Conservation (phyloP, 2,797 vertebrate species). For the Parauchenoglanis punctatus region DNA sequence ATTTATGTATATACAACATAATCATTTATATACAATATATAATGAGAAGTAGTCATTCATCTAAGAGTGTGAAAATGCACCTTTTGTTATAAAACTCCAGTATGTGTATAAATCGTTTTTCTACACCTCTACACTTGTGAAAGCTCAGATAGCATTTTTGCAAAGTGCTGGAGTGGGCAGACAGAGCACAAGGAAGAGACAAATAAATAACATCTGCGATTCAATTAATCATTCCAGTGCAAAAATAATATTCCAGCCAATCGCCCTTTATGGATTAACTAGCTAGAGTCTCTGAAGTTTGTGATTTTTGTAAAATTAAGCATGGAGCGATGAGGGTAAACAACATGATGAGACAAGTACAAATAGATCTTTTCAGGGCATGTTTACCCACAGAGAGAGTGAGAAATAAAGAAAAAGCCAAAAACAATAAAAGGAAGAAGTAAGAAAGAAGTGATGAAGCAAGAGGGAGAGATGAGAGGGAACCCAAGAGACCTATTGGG, state of each 20-base stretch:
- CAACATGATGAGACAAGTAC: conserved; percentile 37
- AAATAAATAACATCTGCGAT: not conserved
- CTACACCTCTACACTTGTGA: not conserved
- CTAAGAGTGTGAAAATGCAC: not conserved
- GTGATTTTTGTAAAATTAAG: conserved; percentile 13
- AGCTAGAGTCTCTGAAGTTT: conserved; percentile 14
- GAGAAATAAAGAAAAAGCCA: conserved; percentile 44
- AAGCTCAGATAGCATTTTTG: not conserved
- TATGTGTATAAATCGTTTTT: not conserved
- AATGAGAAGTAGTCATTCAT: not conserved
- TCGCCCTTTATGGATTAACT: conserved; percentile 20
- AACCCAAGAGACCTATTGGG: conserved; percentile 50
- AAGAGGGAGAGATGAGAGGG: conserved; percentile 43
- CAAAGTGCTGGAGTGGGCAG: not conserved
- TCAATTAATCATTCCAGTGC: conserved; percentile 6
- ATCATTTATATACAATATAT: not conserved
- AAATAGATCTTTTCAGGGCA: conserved; percentile 38
- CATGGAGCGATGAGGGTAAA: not conserved
- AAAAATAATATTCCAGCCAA: conserved; percentile 16
- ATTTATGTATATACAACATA: not conserved
- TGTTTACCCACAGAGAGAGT: conserved; percentile 42
- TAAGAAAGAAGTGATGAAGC: conserved; percentile 63
- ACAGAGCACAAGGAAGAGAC: not conserved
- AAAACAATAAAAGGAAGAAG: conserved; percentile 73
- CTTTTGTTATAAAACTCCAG: not conserved